Conservation (phyloP, 2,888 invertebrate species). For the Drosophila borborema region DNA sequence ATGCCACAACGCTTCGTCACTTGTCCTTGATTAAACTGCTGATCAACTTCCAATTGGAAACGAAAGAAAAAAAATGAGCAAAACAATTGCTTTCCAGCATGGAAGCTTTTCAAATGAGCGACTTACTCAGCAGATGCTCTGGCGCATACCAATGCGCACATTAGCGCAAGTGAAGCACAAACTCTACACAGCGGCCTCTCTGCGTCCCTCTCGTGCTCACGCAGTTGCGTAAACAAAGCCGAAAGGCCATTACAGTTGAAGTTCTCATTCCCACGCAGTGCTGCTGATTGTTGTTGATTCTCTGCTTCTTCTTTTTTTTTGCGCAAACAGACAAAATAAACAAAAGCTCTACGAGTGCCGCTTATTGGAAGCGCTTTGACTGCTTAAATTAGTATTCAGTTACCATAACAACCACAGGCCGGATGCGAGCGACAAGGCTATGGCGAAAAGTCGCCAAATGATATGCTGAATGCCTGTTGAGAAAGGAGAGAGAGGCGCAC, state of each 20-base stretch:
- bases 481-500: slow-evolving; percentile 18
- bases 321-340: slow-evolving; percentile 48
- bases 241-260: slow-evolving; percentile 44
- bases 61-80: not conserved
- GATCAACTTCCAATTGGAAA: slow-evolving; percentile 13
- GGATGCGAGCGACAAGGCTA: slow-evolving; percentile 64
- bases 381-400: slow-evolving; percentile 75
- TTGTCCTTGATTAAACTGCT: slow-evolving; percentile 10
- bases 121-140: slow-evolving; percentile 6
- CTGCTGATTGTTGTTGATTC: slow-evolving; percentile 32
- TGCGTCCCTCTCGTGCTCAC: slow-evolving; percentile 12
- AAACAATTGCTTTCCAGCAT: slow-evolving; percentile 1
- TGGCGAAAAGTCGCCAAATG: slow-evolving; percentile 31
- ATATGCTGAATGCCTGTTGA: slow-evolving; percentile 23
- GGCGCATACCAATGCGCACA: slow-evolving; percentile 43
- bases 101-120: slow-evolving; percentile 15
- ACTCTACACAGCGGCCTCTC: slow-evolving; percentile 17
- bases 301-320: slow-evolving; percentile 23
- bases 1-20: slow-evolving; percentile 1
- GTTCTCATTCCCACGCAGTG: slow-evolving; percentile 76
- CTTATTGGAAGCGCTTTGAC: slow-evolving; percentile 61
- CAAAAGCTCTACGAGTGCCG: slow-evolving; percentile 73
- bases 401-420: slow-evolving; percentile 63
- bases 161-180: slow-evolving; percentile 37
- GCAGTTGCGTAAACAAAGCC: slow-evolving; percentile 28